Base-by-base conservation (phyloP, 1,140 invertebrate genomes). In the Leptonema lineaticorne region DNA sequence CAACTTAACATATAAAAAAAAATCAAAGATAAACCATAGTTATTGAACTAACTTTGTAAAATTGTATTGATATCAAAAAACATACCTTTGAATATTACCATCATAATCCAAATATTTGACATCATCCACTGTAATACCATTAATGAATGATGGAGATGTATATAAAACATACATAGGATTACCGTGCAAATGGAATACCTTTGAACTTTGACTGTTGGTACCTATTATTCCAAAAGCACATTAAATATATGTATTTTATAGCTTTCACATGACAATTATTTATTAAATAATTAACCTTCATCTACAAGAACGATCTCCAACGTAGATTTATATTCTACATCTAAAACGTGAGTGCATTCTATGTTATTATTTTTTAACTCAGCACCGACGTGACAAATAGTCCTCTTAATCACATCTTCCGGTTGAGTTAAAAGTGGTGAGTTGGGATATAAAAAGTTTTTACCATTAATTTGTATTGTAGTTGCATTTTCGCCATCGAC, bases 171-270 rank as follows among this genome's bases (percentile, higher is more conserved):
- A 76, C 74, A 81, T 78, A 18, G 56, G 75, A 57, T 77, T 76
- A 0, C 81, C 81, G 58, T 83, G 81, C 75, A 83, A 75, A 69
- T 82, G 79, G 63, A 83, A 83, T n/a, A 80, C 81, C 63, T 80
- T 81, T 0, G 76, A 76, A 18, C 79, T 77, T 24, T 81, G 78
- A 57, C 76, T 80, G 18, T 76, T 74, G 27, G 76, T 76, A 68
- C 80, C 81, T 83, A 29, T 29, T 24, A 69, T 26, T 62, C 16
- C 37, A 62, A 58, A 37, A 8, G 7, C 33, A 37, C 7, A 37
- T 16, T 7, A 22, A n/a, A 48, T 48, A n/a, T 48, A n/a, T 16
- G 20, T 48, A n/a, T 48, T 16, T 48, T n/a, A 48, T 7, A 16
- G 20, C 20, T 48, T 48, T 16, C 6, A n/a, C 14, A 6, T 48